Percentiles rank a stretch among this genome's conserved stretches.
phyloP scores from a whole-genome alignment of 2,797 vertebrate species.

The Pseudochirops cupreus region DNA sequence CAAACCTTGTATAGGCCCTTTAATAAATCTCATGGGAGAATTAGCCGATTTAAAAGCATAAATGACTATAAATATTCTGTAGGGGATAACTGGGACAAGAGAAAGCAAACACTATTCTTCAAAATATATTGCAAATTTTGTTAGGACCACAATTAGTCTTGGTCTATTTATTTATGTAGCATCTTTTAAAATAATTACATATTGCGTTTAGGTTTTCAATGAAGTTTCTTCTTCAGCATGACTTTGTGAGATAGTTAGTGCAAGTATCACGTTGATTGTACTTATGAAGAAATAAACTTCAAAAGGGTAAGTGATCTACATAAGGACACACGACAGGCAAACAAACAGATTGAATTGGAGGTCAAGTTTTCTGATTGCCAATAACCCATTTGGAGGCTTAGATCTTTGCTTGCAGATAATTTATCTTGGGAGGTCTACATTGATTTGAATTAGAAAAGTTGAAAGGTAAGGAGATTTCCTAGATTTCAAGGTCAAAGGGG shows the following conservation, averaged over 20 bases:
- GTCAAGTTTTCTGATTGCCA: neutral
- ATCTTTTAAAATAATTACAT: neutral
- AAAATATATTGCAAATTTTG: slow-evolving; percentile 32
- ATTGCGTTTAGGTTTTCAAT: neutral
- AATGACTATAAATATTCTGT: slow-evolving; percentile 80
- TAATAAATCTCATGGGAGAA: slow-evolving; percentile 86
- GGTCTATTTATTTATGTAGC: neutral
- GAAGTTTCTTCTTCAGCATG: neutral
- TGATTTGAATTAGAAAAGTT: slow-evolving; percentile 41
- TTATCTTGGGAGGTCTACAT: neutral
- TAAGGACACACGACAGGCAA: neutral
- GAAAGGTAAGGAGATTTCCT: slow-evolving; percentile 13
- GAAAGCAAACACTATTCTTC: slow-evolving; percentile 39
- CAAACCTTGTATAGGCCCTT: slow-evolving; percentile 82
- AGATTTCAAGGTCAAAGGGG: neutral
- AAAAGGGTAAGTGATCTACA: neutral
- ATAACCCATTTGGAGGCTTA: neutral
- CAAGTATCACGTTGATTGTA: neutral
- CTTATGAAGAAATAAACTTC: neutral
- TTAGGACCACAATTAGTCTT: slow-evolving; percentile 33
- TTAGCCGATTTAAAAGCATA: slow-evolving; percentile 82
- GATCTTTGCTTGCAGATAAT: slow-evolving; percentile 25
- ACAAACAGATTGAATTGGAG: neutral
- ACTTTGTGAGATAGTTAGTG: neutral
- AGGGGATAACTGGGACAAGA: slow-evolving; percentile 61